Evolutionary conservation across 2,888 invertebrate genomes (phyloP), one percentile per base, ranked within the genome.

Genomic region (Serrognathus titanus): DNA sequence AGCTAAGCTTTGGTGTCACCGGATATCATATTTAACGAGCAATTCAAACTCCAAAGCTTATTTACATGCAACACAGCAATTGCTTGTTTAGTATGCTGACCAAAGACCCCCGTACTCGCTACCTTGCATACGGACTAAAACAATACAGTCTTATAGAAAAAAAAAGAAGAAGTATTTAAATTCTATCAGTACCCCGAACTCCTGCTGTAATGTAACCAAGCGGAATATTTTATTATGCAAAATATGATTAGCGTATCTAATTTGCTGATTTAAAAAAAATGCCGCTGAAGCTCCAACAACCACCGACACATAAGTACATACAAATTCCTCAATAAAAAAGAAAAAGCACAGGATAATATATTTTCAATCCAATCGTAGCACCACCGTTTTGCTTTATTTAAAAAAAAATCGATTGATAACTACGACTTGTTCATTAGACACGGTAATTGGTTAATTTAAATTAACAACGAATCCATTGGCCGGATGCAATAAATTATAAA

Each of bases 21-120:
- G 67, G 66, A 67, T 66, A 67, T 66, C 59, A 67, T 64, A 67
- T 67, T 66, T 67, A 67, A 67, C 63, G 64, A 60, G 66, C 66
- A 66, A 67, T 67, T 66, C 66, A 67, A 65, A 65, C 60, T 31
- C 62, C 63, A 65, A 61, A 62, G 57, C 64, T 65, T 63, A 65
- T 63, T 64, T 64, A 57, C 62, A 67, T 67, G 63, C 65, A 63
- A 57, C 55, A 54, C 61, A 57, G 61, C 63, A 63, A 60, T 61
- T 55, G 58, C 60, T 61, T 65, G 58, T 58, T 66, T 66, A 65
- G 62, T 66, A 66, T 66, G 61, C 66, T 45, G 59, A 60, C 56
- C 58, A 59, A 52, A 57, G 50, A 50, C 38, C 46, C 58, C 55
- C 51, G 55, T 53, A 62, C 55, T 60, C 56, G 56, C 57, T 61